Evolutionary conservation across 1,140 invertebrate species (phyloP), one percentile per base, ranked within the genome.

Genomic region (Drosophila cardini): DNA sequence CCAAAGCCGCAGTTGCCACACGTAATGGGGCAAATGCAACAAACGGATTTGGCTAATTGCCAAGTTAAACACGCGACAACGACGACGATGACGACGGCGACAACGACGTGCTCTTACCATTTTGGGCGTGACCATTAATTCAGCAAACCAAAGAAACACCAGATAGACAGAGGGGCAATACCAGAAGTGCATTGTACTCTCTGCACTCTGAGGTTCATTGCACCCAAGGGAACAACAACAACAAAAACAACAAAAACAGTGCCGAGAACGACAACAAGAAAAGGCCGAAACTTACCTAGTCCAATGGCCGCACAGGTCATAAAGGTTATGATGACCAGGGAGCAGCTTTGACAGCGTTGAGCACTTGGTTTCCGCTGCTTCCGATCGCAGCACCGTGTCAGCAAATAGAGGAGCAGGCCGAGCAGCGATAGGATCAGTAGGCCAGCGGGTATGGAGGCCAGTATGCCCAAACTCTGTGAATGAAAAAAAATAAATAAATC

Each of bases 331-430:
- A 97, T 94, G 82, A 96, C 96, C 65, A 98, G 93, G 5, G 96
- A 93, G 40, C 93, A 95, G 93, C 96, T 96, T 75, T 96, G 93
- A 82, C 96, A 95, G 62, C 95, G 94, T 90, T 96, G 95, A 77
- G 95, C 95, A 80, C 94, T 94, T 76, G 95, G 94, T 70, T 96
- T 95, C 68, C 97, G 95, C 74, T 96, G 96, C 92, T 97, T 97
- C 80, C 96, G 94, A 93, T 98, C 97, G 94, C 97, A 98, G 93
- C 98, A 99, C 93, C 97, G 95, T 73, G 97, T 97, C 90, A 98
- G 94, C 80, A 98, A 94, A 93, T 98, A 98, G 70, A 98, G 96
- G 76, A 98, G 94, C 75, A 98, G 94, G 40, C 98, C 94, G 70
- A 98, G 93, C 62, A 98, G 93, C 4, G 97, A 97, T 26, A 98